Conservation (phyloP, 2,113 vertebrate genomes). For the Pelmatolapia mariae region DNA sequence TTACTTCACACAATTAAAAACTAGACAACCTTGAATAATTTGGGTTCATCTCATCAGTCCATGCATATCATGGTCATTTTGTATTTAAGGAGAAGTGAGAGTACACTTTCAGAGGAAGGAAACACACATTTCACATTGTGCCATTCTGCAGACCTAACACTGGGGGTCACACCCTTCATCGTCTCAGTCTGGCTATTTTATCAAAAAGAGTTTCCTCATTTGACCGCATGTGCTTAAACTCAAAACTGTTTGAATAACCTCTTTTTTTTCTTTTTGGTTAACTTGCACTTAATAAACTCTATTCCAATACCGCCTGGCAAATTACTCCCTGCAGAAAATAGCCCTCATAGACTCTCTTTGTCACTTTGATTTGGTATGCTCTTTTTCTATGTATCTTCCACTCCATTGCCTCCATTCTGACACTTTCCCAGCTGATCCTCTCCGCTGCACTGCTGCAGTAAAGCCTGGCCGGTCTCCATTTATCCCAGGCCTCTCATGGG, state of each 20-base stretch:
- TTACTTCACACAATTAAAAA: background rate
- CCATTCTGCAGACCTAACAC: background rate
- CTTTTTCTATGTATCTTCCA: constrained; percentile 2
- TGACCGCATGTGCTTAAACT: background rate
- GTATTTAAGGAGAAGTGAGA: background rate
- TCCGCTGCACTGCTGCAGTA: background rate
- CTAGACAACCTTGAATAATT: background rate
- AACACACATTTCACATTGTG: background rate
- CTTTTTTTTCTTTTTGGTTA: background rate
- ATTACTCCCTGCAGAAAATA: background rate
- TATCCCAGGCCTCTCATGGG: constrained; percentile 41
- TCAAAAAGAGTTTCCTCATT: background rate
- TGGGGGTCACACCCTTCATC: background rate
- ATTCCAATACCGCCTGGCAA: background rate
- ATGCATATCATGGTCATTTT: background rate
- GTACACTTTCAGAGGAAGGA: background rate
- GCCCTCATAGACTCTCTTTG: background rate
- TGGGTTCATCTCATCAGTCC: background rate
- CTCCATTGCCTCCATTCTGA: constrained; percentile 15
- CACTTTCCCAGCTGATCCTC: constrained; percentile 36
- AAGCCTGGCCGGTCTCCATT: constrained; percentile 21
- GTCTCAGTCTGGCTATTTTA: background rate
- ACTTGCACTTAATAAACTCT: background rate
- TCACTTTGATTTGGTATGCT: constrained; percentile 13
- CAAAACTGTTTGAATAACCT: background rate